Base-by-base conservation (phyloP, 2,113 vertebrate genomes). In the Megaceryle torquata region DNA sequence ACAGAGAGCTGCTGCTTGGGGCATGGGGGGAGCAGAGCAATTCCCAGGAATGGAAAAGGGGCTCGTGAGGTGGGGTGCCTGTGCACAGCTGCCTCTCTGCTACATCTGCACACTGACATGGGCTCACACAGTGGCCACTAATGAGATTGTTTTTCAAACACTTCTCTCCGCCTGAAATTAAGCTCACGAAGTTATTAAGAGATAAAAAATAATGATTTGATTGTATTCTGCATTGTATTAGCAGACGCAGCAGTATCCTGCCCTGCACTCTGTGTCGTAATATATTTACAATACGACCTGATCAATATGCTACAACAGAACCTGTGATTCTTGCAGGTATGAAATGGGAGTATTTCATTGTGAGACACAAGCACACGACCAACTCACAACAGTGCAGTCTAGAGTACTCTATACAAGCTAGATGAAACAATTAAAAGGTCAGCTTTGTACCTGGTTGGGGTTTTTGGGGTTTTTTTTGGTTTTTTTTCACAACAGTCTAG, bases 221-320 rank as follows among this genome's bases (percentile, higher is more conserved):
- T 86, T 8, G 2, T 35, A 15, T n/a, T 79, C 56, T 2, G 11
- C 41, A 17, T 57, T 80, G 74, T 86, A 94, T 91, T 70, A 75
- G 63, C 71, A 65, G 63, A 75, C 11, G 0, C 64, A 91, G 86
- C 83, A 80, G 75, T 39, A 15, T 93, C 95, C 95, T 88, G 96
- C 95, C 94, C 78, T 76, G 43, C 31, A 3, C 78, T 80, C 46
- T 12, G 20, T 95, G 91, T 65, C 67, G 28, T 48, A 25, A 57
- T 92, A 46, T 88, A 95, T 87, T 93, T 95, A 91, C 87, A 94
- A n/a, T 75, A 43, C 17, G 3, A n/a, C 63, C 53, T 95, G 92
- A 97, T 97, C 96, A 37, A 96, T 95, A 87, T 22, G 77, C 67
- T 87, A 31, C 93, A 96, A 95, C 80, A 95, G 92, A 97, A 54